A percentile compares a stretch with the other conserved stretches of the same genome.
These are phyloP conservation scores for Whitmania pigra DNA, from an alignment of 1,140 invertebrate genomes.

Conservation along the genomic window DNA sequence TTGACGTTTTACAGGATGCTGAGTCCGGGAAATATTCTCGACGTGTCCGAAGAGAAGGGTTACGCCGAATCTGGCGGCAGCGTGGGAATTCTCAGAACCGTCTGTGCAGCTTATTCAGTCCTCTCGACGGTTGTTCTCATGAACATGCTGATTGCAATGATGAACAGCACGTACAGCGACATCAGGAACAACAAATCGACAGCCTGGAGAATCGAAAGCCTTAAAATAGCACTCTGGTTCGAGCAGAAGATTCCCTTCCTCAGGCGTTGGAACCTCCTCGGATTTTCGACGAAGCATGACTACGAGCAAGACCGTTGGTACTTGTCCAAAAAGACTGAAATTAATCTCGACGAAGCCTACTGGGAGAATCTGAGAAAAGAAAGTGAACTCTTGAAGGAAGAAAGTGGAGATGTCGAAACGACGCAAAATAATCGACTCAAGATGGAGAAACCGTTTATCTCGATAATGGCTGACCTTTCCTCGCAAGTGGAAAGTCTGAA, in stretches of 20 bases:
- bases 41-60: slow-evolving; percentile 12
- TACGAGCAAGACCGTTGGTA: slow-evolving; percentile 9
- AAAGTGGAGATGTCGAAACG: neutral
- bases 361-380: neutral
- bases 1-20: slow-evolving; percentile 25
- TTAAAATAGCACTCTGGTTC: slow-evolving; percentile 22
- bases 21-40: slow-evolving; percentile 23
- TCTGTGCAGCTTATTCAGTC: slow-evolving; percentile 22
- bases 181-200: slow-evolving; percentile 18
- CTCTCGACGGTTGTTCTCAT: slow-evolving; percentile 24
- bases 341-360: neutral
- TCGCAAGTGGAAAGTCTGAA: neutral
- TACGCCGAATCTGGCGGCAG: slow-evolving; percentile 18
- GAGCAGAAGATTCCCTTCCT: slow-evolving; percentile 8
- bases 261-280: neutral
- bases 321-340: neutral
- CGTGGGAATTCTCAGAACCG: neutral
- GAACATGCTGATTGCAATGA: slow-evolving; percentile 27
- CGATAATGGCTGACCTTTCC: neutral
- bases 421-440: neutral
- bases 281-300: neutral
- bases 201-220: slow-evolving; percentile 21
- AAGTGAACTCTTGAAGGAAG: neutral
- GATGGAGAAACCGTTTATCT: neutral
- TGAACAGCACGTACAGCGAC: slow-evolving; percentile 25